Conservation (phyloP, 1,140 invertebrate species). For the Babylonia areolata region DNA sequence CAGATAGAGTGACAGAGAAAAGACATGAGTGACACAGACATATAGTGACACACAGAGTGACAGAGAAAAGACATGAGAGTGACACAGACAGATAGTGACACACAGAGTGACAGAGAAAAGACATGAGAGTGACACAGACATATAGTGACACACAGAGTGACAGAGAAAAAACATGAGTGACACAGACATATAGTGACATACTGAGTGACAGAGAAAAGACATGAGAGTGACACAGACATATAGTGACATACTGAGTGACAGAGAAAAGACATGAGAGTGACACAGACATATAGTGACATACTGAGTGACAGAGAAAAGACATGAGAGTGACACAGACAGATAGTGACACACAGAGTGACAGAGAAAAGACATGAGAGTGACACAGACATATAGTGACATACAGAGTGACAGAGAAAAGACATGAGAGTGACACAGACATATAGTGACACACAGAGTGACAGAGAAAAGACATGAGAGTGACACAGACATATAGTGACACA, state of each 20-base stretch:
- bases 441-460: too few relatives aligned
- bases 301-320: neutral
- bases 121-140: too few relatives aligned
- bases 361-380: too few relatives aligned
- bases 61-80: neutral
- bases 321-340: neutral
- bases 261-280: neutral
- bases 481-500: neutral
- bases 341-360: neutral
- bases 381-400: neutral
- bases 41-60: neutral
- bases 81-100: too few relatives aligned
- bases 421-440: neutral
- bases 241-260: neutral
- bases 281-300: neutral
- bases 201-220: neutral
- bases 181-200: neutral
- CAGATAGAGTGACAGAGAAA: neutral
- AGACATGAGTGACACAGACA: neutral
- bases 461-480: too few relatives aligned
- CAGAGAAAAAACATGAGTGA: neutral
- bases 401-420: neutral
- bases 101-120: too few relatives aligned
- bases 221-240: neutral
- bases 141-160: neutral